Percentiles rank a stretch among this genome's conserved stretches.
phyloP scores from a whole-genome alignment of 2,888 invertebrate species.

The Gnatocerus cornutus region DNA sequence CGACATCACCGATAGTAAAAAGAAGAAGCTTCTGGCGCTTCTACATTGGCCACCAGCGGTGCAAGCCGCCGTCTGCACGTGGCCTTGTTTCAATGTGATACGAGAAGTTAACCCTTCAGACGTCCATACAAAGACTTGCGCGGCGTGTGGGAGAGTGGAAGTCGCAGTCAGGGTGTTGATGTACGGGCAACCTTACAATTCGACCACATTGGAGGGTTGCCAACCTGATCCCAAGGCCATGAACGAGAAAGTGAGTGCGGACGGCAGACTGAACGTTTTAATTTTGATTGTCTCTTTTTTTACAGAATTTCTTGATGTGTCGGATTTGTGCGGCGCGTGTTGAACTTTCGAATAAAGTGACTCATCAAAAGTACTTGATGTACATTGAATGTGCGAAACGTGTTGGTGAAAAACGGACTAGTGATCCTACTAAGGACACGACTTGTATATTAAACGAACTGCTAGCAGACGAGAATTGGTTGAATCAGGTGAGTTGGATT shows the following conservation, averaged over 20 bases:
- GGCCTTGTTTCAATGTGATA: constrained; percentile 84
- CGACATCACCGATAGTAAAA: constrained; percentile 85
- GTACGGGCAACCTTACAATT: constrained; percentile 90
- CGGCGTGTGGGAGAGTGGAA: constrained; percentile 78
- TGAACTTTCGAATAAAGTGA: constrained; percentile 85
- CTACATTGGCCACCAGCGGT: constrained; percentile 78
- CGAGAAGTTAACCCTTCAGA: constrained; percentile 74
- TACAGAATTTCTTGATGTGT: constrained; percentile 86
- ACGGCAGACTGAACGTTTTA: not conserved
- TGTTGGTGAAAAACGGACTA: constrained; percentile 83
- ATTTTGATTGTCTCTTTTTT: constrained; percentile 42
- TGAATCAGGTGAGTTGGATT: constrained; percentile 79
- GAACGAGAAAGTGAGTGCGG: constrained; percentile 81
- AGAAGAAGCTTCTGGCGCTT: constrained; percentile 77
- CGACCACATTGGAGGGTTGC: constrained; percentile 85
- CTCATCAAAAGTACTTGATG: constrained; percentile 90
- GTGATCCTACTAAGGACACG: constrained; percentile 85
- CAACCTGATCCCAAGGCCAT: constrained; percentile 83
- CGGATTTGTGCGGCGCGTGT: constrained; percentile 84
- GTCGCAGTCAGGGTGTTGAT: constrained; percentile 82
- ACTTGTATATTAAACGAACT: constrained; percentile 90
- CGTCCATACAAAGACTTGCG: constrained; percentile 77
- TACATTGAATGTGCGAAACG: constrained; percentile 88
- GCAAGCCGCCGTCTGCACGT: constrained; percentile 80
- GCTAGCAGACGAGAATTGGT: constrained; percentile 86